These are phyloP conservation scores for Ormyrus rosae DNA, from an alignment of 2,888 invertebrate genomes.

Conservation along the genomic window DNA sequence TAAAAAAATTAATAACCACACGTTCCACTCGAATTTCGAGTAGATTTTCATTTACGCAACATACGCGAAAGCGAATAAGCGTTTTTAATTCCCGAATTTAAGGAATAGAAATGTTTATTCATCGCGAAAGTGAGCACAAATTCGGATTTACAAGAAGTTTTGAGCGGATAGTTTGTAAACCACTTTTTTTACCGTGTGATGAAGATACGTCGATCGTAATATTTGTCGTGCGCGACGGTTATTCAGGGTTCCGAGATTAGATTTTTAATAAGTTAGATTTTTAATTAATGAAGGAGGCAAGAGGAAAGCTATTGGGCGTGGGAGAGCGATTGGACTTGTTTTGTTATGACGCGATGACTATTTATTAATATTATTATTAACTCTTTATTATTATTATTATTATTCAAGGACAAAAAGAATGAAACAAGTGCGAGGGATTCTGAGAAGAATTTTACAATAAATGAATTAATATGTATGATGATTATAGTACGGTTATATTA, in stretches of 20 bases:
- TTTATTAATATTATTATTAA: slow-evolving; percentile 61
- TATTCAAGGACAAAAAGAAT: slow-evolving; percentile 26
- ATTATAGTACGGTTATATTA: slow-evolving; percentile 69
- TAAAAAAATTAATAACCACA: slow-evolving; percentile 34
- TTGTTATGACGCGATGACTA: slow-evolving; percentile 55
- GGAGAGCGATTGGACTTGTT: slow-evolving; percentile 47
- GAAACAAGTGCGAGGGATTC: slow-evolving; percentile 43
- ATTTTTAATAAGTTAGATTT: slow-evolving; percentile 54
- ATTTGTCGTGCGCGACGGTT: slow-evolving; percentile 43
- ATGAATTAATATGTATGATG: slow-evolving; percentile 61
- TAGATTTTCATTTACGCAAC: slow-evolving; percentile 30
- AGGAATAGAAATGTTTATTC: slow-evolving; percentile 6
- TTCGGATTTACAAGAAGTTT: slow-evolving; percentile 32
- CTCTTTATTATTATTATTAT: slow-evolving; percentile 56
- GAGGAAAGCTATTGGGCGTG: slow-evolving; percentile 20
- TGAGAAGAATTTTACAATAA: slow-evolving; percentile 47
- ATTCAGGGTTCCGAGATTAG: slow-evolving; percentile 48
- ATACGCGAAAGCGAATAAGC: background rate
- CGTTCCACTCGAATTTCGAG: slow-evolving; percentile 41
- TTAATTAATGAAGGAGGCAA: slow-evolving; percentile 9
- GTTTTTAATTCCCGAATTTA: background rate
- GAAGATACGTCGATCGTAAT: slow-evolving; percentile 30
- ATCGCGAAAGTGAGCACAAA: slow-evolving; percentile 1
- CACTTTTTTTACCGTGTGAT: slow-evolving; percentile 51
- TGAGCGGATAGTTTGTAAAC: slow-evolving; percentile 46